Evolutionary conservation across 2,888 invertebrate species (phyloP).

Genomic region (Sthenelais limicola): DNA sequence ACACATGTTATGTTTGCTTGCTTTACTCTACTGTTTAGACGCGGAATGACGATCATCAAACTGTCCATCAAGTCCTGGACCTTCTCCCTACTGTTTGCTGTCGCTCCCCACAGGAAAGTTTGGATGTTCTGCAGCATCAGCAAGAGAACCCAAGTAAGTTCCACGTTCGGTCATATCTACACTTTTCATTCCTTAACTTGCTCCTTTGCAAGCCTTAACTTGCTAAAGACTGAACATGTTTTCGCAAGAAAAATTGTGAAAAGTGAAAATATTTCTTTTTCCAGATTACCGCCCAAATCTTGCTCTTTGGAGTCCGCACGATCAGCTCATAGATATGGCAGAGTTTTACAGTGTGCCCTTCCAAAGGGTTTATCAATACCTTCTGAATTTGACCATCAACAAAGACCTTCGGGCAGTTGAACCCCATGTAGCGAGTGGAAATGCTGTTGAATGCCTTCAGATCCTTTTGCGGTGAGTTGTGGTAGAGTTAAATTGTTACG

Average conservation of each 20-base stretch:
- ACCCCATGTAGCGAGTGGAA: neutral
- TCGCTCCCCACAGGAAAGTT: conserved; percentile 22
- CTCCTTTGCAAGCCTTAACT: too few species aligned
- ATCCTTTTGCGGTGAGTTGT: conserved; percentile 8
- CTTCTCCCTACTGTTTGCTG: conserved; percentile 34
- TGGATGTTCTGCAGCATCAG: neutral
- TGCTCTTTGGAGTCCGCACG: conserved; percentile 27
- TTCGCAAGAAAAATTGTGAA: too few species aligned
- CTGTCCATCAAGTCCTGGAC: conserved; percentile 36
- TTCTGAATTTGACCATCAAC: conserved; percentile 47
- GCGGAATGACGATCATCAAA: neutral
- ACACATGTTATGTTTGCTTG: too few species aligned
- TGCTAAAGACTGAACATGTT: too few species aligned
- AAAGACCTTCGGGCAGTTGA: neutral
- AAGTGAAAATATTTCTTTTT: neutral
- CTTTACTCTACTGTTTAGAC: too few species aligned
- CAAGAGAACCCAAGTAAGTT: neutral
- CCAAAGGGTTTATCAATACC: conserved; percentile 61
- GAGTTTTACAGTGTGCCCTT: conserved; percentile 56
- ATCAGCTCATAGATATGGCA: conserved; percentile 56
- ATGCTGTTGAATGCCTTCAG: conserved; percentile 15
- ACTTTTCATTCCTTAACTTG: too few species aligned
- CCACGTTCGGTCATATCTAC: neutral
- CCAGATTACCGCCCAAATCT: neutral
- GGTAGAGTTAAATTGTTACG: too few species aligned